A percentile compares a stretch with the other conserved stretches of the same genome.
Evolutionary conservation across 2,888 invertebrate species (phyloP).

Genomic region (Cryptophagus acutangulus): DNA sequence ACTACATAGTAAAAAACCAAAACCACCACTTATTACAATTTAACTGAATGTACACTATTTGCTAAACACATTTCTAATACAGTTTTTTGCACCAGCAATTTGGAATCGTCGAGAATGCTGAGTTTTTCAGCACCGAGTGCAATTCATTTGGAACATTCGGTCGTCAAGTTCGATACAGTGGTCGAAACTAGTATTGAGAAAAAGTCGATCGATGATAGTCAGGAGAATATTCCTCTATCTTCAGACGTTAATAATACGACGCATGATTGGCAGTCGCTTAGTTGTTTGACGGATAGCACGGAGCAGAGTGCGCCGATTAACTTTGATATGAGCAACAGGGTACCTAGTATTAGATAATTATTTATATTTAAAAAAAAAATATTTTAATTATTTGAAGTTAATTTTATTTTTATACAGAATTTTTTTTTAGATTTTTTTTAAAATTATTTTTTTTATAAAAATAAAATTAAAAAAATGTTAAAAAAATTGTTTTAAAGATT

Average conservation of each 20-base stretch:
- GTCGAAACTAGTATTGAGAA: conserved; percentile 46
- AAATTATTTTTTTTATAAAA: conserved; percentile 6
- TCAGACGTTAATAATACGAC: conserved; percentile 43
- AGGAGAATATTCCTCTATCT: conserved; percentile 46
- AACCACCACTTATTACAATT: too few relatives aligned
- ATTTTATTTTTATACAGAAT: too few relatives aligned
- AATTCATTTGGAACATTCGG: conserved; percentile 69
- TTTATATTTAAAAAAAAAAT: too few relatives aligned
- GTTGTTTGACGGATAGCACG: conserved; percentile 82
- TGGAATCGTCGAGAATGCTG: conserved; percentile 67
- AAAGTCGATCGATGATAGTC: conserved; percentile 42
- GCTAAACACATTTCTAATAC: not conserved
- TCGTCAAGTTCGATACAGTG: conserved; percentile 65
- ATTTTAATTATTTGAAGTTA: too few relatives aligned
- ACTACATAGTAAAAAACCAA: too few relatives aligned
- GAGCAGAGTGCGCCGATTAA: conserved; percentile 88
- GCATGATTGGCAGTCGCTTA: conserved; percentile 76
- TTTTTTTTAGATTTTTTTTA: too few relatives aligned
- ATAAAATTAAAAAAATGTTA: too few relatives aligned
- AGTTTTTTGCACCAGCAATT: conserved; percentile 51
- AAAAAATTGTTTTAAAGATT: too few relatives aligned
- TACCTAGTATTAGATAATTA: conserved; percentile 41
- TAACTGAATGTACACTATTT: not conserved
- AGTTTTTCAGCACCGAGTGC: conserved; percentile 85
- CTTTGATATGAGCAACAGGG: conserved; percentile 89